Evolutionary conservation across 2,113 vertebrate genomes (phyloP).

Genomic region (Labeo catla): DNA sequence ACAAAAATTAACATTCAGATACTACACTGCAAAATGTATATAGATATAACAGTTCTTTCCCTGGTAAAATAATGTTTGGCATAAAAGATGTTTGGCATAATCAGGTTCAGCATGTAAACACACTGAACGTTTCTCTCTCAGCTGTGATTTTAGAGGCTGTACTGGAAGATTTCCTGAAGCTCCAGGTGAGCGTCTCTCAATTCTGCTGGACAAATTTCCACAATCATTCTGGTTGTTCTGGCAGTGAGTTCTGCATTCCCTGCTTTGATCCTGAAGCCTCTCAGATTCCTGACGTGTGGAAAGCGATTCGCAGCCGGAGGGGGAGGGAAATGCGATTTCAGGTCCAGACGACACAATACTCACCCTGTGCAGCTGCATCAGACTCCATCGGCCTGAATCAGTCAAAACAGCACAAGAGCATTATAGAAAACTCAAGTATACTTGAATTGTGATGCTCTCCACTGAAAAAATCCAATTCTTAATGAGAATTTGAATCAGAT

Average conservation of each 20-base stretch:
- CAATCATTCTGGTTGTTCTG: neutral
- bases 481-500: too few relatives aligned
- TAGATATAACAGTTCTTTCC: too few relatives aligned
- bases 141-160: too few relatives aligned
- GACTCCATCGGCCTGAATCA: neutral
- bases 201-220: neutral
- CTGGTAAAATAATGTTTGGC: too few relatives aligned
- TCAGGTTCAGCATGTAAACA: too few relatives aligned
- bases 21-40: too few relatives aligned
- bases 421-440: neutral
- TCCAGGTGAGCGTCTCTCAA: conserved; percentile 1
- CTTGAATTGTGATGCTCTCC: neutral
- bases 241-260: conserved; percentile 2
- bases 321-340: neutral
- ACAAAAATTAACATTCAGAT: neutral
- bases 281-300: neutral
- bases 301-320: neutral
- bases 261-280: conserved; percentile 6
- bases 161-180: too few relatives aligned
- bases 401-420: neutral
- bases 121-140: too few relatives aligned
- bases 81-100: too few relatives aligned
- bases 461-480: neutral
- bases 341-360: neutral
- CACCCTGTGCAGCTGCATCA: neutral